Base-by-base conservation (phyloP, 2,888 invertebrate genomes). In the Aethes cnicana region DNA sequence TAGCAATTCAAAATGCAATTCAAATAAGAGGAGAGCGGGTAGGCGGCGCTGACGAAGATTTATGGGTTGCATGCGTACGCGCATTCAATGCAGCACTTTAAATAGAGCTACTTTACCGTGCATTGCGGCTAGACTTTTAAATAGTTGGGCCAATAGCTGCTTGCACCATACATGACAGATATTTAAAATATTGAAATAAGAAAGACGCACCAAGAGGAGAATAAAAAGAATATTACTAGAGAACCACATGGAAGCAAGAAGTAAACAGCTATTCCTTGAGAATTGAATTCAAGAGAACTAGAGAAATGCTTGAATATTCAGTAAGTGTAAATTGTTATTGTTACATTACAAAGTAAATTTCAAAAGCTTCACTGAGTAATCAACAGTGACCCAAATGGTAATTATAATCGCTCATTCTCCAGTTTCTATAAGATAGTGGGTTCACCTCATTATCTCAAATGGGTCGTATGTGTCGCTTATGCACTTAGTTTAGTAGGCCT, bases 41-140 rank as follows among this genome's bases (percentile, higher is more conserved):
- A 32, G 52, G 52, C 44, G 52, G 32, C 26, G 46, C 25, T 46
- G 52, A 46, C 37, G 52, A 52, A 39, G 52, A 52, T 52, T 46
- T 46, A 52, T 52, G 11, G 14, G 9, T 12, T 25, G 33, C 18
- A 21, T 52, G 46, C 44, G 37, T 39, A 32, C 28, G 35, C 20
- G 46, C 52, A 42, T 33, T 20, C 32, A 5, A 33, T 17, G 33
- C 23, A n/a, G 39, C 25, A 39, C 37, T 36, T 41, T 18, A 23
- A 39, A 25, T 14, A 11, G 23, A 14, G 25, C 7, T 39, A n/a
- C 18, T 8, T 1, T n/a, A 5, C 14, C 1, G 23, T 8, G 25
- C 23, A 6, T 12, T 11, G 36, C 7, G 7, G 16, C 4, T 6
- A 6, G 25, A 39, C 23, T n/a, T 2, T 8, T 16, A 4, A 5